Evolutionary conservation across 2,888 invertebrate genomes (phyloP).

Genomic region (Platycnemis pennipes): DNA sequence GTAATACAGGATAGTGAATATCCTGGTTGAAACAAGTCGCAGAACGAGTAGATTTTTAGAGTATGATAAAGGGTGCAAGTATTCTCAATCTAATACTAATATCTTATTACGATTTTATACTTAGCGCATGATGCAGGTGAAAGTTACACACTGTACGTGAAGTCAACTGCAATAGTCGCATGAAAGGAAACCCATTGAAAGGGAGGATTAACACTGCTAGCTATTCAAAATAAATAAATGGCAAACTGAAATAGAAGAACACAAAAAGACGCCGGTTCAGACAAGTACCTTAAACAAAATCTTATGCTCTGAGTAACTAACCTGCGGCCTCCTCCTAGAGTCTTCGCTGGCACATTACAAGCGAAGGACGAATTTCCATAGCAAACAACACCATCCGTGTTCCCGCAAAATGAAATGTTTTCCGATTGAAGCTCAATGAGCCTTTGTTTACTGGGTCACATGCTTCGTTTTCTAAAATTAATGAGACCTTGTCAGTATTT

Average conservation of each 20-base stretch:
- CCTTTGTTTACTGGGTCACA: conserved; percentile 16
- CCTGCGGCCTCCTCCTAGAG: neutral
- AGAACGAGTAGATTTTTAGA: too few relatives aligned
- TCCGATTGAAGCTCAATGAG: neutral
- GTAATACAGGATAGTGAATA: too few relatives aligned
- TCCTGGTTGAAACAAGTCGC: too few relatives aligned
- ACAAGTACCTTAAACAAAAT: neutral
- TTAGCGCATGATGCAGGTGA: too few relatives aligned
- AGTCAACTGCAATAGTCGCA: too few relatives aligned
- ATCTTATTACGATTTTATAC: too few relatives aligned
- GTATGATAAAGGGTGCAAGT: too few relatives aligned
- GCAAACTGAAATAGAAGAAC: neutral
- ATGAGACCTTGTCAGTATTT: neutral
- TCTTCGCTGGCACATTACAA: neutral
- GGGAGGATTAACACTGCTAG: too few relatives aligned
- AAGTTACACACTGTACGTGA: too few relatives aligned
- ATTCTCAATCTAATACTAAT: too few relatives aligned
- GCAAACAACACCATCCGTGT: neutral
- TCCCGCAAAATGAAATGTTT: neutral
- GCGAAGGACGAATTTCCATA: neutral
- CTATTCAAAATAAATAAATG: neutral
- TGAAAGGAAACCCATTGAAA: too few relatives aligned
- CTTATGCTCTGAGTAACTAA: neutral
- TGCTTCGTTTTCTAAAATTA: neutral
- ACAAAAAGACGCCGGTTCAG: neutral